These are phyloP conservation scores for Python bivittatus DNA, from an alignment of 2,113 vertebrate species.

Conservation along the genomic window DNA sequence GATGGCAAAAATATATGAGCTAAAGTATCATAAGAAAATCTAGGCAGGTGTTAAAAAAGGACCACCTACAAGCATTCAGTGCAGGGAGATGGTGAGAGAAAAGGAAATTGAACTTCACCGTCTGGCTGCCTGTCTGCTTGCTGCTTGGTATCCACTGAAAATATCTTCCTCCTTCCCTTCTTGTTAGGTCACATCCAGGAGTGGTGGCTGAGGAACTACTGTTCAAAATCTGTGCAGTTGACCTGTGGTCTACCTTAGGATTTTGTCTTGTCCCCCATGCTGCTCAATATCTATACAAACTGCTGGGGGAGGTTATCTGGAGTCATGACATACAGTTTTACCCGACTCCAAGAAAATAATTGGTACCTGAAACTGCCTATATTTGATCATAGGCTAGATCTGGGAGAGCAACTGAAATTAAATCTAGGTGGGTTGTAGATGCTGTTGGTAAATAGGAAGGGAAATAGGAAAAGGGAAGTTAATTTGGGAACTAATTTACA, in stretches of 20 bases:
- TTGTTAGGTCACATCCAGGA: neutral
- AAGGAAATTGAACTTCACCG: neutral
- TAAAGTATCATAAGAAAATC: neutral
- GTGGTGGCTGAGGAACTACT: neutral
- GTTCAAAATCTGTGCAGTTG: neutral
- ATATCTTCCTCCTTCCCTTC: neutral
- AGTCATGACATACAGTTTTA: too few species aligned
- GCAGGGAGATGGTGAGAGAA: neutral
- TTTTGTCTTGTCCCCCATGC: neutral
- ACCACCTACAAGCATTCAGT: neutral
- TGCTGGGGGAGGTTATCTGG: neutral
- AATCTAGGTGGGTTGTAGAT: neutral
- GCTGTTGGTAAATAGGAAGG: neutral
- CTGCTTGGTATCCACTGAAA: neutral
- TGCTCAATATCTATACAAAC: neutral
- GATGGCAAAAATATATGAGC: neutral
- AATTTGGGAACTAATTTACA: neutral
- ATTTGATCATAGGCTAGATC: neutral
- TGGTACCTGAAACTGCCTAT: neutral
- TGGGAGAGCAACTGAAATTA: neutral
- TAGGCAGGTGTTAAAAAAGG: neutral
- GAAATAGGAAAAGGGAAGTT: neutral
- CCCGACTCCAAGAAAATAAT: neutral
- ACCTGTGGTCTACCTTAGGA: neutral
- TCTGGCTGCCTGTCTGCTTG: neutral